Evolutionary conservation across 2,888 invertebrate species (phyloP).

Genomic region (Metopia argyrocephala): DNA sequence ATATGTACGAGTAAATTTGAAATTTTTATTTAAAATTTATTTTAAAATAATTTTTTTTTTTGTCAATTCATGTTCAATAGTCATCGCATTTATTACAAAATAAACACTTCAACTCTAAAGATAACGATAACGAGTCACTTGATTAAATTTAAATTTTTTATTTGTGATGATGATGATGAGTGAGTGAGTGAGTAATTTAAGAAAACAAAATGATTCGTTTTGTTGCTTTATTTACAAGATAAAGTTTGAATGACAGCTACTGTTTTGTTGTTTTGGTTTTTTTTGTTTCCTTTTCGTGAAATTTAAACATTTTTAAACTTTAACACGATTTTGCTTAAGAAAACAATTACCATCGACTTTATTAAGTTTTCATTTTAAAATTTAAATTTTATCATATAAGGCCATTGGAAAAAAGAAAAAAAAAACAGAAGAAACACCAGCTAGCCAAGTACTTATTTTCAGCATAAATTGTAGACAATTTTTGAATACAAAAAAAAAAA

Average conservation of each 20-base stretch:
- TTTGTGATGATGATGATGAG: too few species aligned
- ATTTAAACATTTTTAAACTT: too few species aligned
- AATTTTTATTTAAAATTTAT: background rate
- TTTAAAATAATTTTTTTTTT: too few species aligned
- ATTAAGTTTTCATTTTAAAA: too few species aligned
- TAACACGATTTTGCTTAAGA: too few species aligned
- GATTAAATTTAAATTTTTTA: background rate
- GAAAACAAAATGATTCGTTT: background rate
- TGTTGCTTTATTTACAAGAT: background rate
- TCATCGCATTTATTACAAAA: background rate
- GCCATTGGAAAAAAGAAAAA: too few species aligned
- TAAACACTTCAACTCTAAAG: background rate
- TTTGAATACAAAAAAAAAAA: background rate
- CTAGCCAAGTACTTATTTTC: background rate
- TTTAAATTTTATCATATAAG: too few species aligned
- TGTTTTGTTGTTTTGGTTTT: too few species aligned
- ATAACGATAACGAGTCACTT: background rate
- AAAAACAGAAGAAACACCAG: too few species aligned
- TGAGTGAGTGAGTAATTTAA: too few species aligned
- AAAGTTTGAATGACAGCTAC: background rate
- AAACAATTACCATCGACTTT: too few species aligned
- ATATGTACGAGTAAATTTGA: background rate
- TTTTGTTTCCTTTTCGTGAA: too few species aligned
- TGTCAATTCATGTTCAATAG: background rate
- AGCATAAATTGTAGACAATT: slow-evolving; percentile 38